These are phyloP conservation scores for Pipistrellus nathusii DNA, from an alignment of 2,797 vertebrate genomes.

Conservation along the genomic window DNA sequence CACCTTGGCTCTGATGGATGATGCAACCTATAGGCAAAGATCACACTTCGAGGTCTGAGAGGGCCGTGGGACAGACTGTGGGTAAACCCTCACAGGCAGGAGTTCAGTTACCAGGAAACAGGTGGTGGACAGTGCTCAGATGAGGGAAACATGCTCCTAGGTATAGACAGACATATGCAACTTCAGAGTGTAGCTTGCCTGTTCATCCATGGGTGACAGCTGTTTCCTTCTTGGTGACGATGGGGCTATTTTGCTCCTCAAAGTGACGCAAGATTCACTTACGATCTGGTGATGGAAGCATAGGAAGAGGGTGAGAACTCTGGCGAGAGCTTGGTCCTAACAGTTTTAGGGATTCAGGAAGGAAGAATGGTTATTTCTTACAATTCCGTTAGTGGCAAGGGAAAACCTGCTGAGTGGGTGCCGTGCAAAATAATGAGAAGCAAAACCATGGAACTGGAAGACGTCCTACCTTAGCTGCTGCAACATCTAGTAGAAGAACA, in stretches of 20 bases:
- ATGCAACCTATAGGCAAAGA: not conserved
- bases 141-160: not conserved
- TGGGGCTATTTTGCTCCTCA: not conserved
- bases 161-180: not conserved
- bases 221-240: not conserved
- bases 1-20: not conserved
- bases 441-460: constrained; percentile 64
- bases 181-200: not conserved
- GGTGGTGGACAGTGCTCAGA: not conserved
- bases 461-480: constrained; percentile 61
- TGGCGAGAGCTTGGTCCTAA: not conserved
- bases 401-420: constrained; percentile 70
- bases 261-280: not conserved
- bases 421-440: constrained; percentile 68
- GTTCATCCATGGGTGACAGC: not conserved
- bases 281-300: not conserved
- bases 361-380: constrained; percentile 30
- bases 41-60: not conserved
- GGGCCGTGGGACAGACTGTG: not conserved
- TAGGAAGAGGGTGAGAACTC: not conserved
- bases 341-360: constrained; percentile 23
- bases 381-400: constrained; percentile 31
- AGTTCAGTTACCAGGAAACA: not conserved
- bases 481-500: constrained; percentile 59
- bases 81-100: not conserved